Base-by-base conservation (phyloP, 2,113 vertebrate genomes). In the Cepphus grylle region DNA sequence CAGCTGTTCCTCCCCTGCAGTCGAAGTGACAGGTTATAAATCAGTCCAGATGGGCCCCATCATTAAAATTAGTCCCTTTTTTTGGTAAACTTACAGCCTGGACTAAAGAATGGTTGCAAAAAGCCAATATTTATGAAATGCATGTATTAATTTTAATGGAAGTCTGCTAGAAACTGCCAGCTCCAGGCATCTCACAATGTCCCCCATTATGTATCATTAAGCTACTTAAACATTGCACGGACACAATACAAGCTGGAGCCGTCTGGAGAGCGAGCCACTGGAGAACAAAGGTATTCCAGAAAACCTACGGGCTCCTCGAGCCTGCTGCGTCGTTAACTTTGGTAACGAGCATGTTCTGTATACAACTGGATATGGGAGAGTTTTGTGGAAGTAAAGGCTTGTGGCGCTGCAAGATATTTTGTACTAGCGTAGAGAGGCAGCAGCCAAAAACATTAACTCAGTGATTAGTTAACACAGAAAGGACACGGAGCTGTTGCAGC, bases 361-460 rank as follows among this genome's bases (percentile, higher is more conserved):
- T 6, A 9, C n/a, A 29, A 2, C 6, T 8, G 61, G 50, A 25
- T 6, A 30, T 0, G 11, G 71, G 34, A 26, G 19, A 45, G 53
- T 13, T 43, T 0, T 4, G 6, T 6, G 71, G 50, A 34, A 21
- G 23, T 3, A 23, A 2, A 49, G 23, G 61, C 7, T 50, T 30
- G 32, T 1, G 3, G 62, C 0, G 3, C 30, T 5, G 4, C 4
- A 21, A 36, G 42, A 12, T 27, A 3, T 12, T 52, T 30, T 8
- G 43, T 30, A 36, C 3, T 3, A 9, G 40, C 0, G 42, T 3
- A 45, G 32, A 3, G 32, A 74, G 65, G 58, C 43, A 52, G 53
- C 2, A 36, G 86, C 47, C 47, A 42, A 90, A 84, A 30, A 1
- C 19, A 36, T 11, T 4, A 55, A 30, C 23, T 65, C 27, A 5